These are phyloP conservation scores for Parotia lawesii DNA, from an alignment of 2,113 vertebrate genomes.

Conservation along the genomic window DNA sequence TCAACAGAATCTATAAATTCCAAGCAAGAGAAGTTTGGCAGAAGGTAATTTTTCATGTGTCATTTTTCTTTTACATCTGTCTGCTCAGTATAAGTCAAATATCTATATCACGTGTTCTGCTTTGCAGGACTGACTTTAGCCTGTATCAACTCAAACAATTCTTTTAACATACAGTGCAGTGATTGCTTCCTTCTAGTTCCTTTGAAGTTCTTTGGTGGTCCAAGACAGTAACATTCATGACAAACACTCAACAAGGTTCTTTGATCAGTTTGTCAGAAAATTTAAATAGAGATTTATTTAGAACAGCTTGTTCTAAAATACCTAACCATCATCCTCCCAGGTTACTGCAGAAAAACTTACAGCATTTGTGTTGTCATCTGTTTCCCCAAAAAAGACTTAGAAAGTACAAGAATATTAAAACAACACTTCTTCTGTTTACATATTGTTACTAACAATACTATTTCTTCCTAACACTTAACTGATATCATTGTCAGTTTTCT, in stretches of 20 bases:
- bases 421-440: background rate
- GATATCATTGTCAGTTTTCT: background rate
- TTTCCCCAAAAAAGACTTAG: background rate
- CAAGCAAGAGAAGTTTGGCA: background rate
- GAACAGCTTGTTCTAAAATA: background rate
- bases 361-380: background rate
- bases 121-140: background rate
- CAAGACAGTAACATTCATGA: background rate
- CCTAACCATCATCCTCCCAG: background rate
- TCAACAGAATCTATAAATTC: background rate
- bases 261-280: background rate
- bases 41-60: background rate
- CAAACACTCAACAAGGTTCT: background rate
- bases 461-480: background rate
- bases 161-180: background rate
- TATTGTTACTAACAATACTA: background rate
- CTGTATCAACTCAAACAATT: background rate
- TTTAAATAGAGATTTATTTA: background rate
- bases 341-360: background rate
- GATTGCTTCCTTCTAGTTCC: background rate
- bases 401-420: background rate
- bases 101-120: fast-evolving
- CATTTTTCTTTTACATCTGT: background rate
- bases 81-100: background rate
- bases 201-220: background rate